Evolutionary conservation across 1,140 invertebrate genomes (phyloP), one percentile per base, ranked within the genome.

Genomic region (Chelonus insularis): DNA sequence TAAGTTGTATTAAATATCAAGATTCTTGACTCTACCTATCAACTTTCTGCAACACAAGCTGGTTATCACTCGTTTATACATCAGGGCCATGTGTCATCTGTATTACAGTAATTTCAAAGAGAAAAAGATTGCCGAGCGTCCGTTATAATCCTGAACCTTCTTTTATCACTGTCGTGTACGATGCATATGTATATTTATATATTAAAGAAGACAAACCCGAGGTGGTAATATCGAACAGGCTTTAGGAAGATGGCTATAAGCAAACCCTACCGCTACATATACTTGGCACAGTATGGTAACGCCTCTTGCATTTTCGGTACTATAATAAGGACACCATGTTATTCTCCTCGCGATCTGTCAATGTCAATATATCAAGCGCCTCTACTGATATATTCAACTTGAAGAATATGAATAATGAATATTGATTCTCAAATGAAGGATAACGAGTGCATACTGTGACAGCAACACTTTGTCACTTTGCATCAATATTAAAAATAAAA

Each of bases 101-200:
- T 25, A 52, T 52, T 52, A 52, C 50, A 29, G 50, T 52, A 52
- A 52, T 52, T 52, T 52, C 16, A 48, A 18, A 32, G 29, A 16
- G 25, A 36, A 11, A 52, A 18, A 43, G 14, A 43, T 43, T 34
- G n/a, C 25, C 14, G n/a, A 5, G 25, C 21, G 32, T 52, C 50
- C 50, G 50, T 52, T 52, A 34, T 21, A 29, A 36, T 52, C 29
- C 21, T 11, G n/a, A 32, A 36, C 50, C 50, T 52, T 32, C 25
- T 52, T 52, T 52, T 52, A 32, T 52, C 50, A 52, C 50, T 52
- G 50, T 52, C 50, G 50, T 12, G 50, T 16, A 32, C 12, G 25
- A 34, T 34, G 50, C 50, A 52, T 45, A 45, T 45, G 5, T 52
- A 52, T 52, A 32, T 34, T 34, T 52, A 52, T 52, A 32, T 34